Evolutionary conservation across 2,888 invertebrate genomes (phyloP).

Genomic region (Melinopterus prodromus): DNA sequence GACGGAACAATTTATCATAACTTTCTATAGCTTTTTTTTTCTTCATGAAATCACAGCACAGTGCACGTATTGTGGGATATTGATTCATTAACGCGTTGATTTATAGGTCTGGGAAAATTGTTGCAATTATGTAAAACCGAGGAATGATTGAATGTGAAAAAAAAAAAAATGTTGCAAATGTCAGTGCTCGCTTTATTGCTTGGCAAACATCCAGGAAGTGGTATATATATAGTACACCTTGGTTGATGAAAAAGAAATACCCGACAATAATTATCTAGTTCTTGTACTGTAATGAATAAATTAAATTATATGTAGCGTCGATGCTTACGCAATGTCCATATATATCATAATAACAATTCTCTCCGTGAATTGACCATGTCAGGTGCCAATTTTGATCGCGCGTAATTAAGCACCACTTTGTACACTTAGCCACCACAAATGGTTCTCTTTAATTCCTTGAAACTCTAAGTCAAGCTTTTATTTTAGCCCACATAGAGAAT

Average conservation of each 20-base stretch:
- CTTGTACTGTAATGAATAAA: neutral
- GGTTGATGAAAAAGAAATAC: neutral
- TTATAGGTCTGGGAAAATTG: neutral
- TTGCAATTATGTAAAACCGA: neutral
- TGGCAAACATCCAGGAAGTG: neutral
- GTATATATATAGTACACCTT: neutral
- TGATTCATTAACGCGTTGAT: neutral
- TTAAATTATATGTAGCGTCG: neutral
- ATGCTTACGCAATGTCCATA: neutral
- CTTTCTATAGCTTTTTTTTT: neutral
- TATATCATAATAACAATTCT: no score
- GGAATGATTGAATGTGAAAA: neutral
- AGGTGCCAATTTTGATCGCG: no score
- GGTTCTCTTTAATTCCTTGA: no score
- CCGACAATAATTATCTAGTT: neutral
- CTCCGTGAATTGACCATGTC: no score
- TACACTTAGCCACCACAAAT: no score
- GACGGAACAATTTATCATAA: neutral
- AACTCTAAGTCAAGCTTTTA: no score
- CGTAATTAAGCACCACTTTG: no score
- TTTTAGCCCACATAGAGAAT: no score
- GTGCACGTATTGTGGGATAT: neutral
- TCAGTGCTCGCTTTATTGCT: neutral
- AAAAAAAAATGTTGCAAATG: neutral
- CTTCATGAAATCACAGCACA: neutral